Percentiles rank a stretch among this genome's conserved stretches.
Evolutionary conservation across 2,113 vertebrate genomes (phyloP).

Genomic region (Bubo blakistoni): DNA sequence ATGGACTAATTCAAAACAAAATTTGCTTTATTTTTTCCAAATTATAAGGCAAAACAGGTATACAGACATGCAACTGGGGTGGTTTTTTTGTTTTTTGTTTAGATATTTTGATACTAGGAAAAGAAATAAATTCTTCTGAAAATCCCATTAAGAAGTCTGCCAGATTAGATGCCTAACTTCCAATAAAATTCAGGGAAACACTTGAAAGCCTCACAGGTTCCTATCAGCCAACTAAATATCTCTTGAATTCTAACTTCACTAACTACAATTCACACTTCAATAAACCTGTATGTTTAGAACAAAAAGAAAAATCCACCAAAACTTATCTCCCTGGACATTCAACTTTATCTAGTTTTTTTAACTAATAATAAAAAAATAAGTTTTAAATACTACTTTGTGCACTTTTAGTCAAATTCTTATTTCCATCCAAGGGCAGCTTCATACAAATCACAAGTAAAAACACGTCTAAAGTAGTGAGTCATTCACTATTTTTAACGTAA

Average conservation of each 20-base stretch:
- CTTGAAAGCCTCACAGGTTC: neutral
- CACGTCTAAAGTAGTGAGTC: neutral
- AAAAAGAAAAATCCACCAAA: neutral
- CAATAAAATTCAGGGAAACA: neutral
- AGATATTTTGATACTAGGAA: neutral
- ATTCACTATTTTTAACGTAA: constrained; percentile 58
- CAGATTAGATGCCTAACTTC: neutral
- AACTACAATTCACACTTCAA: neutral
- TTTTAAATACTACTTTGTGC: neutral
- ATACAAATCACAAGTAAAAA: constrained; percentile 50
- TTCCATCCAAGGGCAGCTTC: constrained; percentile 6
- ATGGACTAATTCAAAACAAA: neutral
- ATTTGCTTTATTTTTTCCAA: neutral
- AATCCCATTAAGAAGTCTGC: neutral
- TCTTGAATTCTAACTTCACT: neutral
- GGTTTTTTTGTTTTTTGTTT: neutral
- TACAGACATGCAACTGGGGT: neutral
- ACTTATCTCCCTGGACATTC: neutral
- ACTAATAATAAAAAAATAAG: neutral
- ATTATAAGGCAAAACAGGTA: neutral
- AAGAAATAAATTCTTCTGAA: neutral
- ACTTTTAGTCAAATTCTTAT: neutral
- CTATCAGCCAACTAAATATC: neutral
- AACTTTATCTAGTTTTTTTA: neutral
- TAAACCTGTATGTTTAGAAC: neutral